phyloP scores from a whole-genome alignment of 2,113 vertebrate genomes.

The Callipepla squamata region DNA sequence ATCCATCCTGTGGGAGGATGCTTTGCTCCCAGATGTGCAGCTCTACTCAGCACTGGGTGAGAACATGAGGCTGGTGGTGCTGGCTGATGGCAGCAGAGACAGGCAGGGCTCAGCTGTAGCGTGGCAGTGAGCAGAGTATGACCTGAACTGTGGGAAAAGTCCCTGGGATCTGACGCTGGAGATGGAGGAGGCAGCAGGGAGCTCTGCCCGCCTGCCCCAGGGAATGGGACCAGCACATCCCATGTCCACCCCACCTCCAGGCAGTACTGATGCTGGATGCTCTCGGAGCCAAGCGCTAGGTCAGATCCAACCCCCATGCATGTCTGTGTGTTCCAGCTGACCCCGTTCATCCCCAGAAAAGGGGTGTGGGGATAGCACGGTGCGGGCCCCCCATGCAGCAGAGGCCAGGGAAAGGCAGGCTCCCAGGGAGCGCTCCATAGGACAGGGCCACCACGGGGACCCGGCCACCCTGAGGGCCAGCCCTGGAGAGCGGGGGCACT shows the following conservation, averaged over 20 bases:
- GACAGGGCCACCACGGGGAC: accelerated
- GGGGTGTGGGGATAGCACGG: background rate
- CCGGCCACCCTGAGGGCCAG: background rate
- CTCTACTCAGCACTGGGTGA: accelerated
- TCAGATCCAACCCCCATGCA: background rate
- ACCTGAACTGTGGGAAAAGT: background rate
- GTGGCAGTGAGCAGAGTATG: background rate
- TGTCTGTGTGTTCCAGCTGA: background rate
- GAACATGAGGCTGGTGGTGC: background rate
- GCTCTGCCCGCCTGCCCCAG: no score
- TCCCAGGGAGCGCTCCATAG: background rate
- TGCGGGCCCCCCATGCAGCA: background rate
- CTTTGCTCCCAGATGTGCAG: background rate
- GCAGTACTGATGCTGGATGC: background rate
- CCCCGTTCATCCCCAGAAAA: background rate
- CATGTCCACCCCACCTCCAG: background rate
- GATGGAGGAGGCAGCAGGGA: background rate
- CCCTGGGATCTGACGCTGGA: background rate
- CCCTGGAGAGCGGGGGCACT: background rate
- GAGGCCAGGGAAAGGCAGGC: background rate
- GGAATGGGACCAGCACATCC: background rate
- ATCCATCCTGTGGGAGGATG: background rate
- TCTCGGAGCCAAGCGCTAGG: background rate
- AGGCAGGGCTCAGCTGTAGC: background rate
- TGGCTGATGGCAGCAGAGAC: background rate